Percentiles rank a stretch among this genome's conserved stretches.
phyloP scores from a whole-genome alignment of 2,888 invertebrate genomes.

The Euproctis similis region DNA sequence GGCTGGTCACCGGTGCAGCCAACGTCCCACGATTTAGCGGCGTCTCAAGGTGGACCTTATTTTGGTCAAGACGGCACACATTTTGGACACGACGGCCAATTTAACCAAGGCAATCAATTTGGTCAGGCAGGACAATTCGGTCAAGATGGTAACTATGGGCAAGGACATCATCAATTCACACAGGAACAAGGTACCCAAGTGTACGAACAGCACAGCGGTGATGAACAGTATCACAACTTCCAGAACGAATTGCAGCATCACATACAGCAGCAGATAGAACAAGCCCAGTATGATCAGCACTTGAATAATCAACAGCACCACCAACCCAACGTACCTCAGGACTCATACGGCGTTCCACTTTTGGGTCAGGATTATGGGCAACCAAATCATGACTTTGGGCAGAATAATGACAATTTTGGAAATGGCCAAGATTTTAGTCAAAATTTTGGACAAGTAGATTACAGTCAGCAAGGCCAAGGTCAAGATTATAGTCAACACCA shows the following conservation, averaged over 20 bases:
- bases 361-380: conserved; percentile 21
- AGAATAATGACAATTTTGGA: conserved; percentile 18
- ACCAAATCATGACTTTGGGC: conserved; percentile 17
- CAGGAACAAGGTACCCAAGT: conserved; percentile 60
- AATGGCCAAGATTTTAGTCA: conserved; percentile 21
- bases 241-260: conserved; percentile 58
- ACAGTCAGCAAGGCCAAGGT: conserved; percentile 23
- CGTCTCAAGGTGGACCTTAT: conserved; percentile 29
- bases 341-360: conserved; percentile 26
- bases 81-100: conserved; percentile 12
- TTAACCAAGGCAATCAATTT: conserved; percentile 4
- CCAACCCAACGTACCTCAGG: conserved; percentile 16
- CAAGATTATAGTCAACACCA: conserved; percentile 29
- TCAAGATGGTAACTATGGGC: conserved; percentile 11
- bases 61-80: conserved; percentile 22
- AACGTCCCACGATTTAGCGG: conserved; percentile 35
- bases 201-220: conserved; percentile 52
- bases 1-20: conserved; percentile 64
- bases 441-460: conserved; percentile 22
- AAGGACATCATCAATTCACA: conserved; percentile 42
- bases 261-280: conserved; percentile 59
- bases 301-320: conserved; percentile 40
- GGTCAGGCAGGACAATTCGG: conserved; percentile 9
- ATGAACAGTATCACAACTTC: conserved; percentile 47
- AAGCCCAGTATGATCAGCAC: conserved; percentile 42